Evolutionary conservation across 2,888 invertebrate species (phyloP).

Genomic region (Drosophila pseudotalamancana): DNA sequence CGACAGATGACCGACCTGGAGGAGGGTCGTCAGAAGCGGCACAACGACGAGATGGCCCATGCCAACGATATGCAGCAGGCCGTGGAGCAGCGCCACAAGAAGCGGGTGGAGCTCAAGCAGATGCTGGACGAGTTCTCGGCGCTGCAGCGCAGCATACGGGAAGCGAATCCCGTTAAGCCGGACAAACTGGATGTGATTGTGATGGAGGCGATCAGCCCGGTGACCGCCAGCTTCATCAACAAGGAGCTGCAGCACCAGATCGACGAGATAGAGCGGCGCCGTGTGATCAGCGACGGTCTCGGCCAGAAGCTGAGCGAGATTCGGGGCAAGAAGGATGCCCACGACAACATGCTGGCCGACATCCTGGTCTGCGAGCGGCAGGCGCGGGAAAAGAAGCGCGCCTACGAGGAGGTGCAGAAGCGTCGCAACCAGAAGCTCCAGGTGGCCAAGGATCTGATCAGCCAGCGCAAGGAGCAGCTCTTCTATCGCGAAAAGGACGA

Average conservation of each 20-base stretch:
- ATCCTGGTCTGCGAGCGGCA: conserved; percentile 50
- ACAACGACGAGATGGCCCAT: conserved; percentile 16
- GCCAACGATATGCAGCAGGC: conserved; percentile 21
- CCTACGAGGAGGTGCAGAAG: conserved; percentile 12
- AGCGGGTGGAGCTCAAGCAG: conserved; percentile 36
- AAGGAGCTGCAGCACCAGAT: conserved; percentile 10
- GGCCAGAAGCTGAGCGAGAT: conserved; percentile 39
- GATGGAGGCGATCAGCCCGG: conserved; percentile 49
- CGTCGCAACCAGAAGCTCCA: conserved; percentile 29
- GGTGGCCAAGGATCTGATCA: conserved; percentile 51
- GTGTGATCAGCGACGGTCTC: conserved; percentile 23
- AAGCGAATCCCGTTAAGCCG: neutral
- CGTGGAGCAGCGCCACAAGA: conserved; percentile 3
- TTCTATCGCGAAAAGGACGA: conserved; percentile 30
- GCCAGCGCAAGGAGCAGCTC: conserved; percentile 45
- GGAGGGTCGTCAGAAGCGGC: conserved; percentile 48
- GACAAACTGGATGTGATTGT: conserved; percentile 43
- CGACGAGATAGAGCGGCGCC: conserved; percentile 35
- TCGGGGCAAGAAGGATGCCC: conserved; percentile 40
- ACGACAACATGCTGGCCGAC: conserved; percentile 49
- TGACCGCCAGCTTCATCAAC: conserved; percentile 20
- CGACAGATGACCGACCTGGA: conserved; percentile 20
- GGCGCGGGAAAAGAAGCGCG: conserved; percentile 45
- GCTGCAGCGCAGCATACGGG: conserved; percentile 13
- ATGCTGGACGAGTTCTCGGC: conserved; percentile 32